Percentiles rank a stretch among this genome's conserved stretches.
Conservation (phyloP, 1,140 invertebrate genomes). For the Riptortus pedestris region DNA sequence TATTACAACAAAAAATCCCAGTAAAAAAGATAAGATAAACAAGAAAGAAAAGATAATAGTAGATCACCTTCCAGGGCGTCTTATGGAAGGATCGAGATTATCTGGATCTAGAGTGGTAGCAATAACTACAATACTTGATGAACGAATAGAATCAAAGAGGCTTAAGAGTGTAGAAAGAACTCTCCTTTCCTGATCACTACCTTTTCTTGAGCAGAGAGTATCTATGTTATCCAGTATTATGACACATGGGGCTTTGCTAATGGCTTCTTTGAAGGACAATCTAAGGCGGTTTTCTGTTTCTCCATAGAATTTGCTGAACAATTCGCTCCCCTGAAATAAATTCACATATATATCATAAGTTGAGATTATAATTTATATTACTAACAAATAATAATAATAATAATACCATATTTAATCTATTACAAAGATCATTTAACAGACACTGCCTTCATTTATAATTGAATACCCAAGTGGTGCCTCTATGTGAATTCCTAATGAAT, state of each 20-base stretch:
- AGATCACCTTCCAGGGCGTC: constrained; percentile 56
- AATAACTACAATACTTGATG: constrained; percentile 51
- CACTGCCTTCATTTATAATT: not conserved
- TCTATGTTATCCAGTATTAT: constrained; percentile 72
- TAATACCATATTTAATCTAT: not conserved
- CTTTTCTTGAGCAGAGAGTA: constrained; percentile 54
- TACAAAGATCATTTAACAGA: not conserved
- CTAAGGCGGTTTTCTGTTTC: constrained; percentile 61
- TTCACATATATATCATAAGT: too few relatives aligned
- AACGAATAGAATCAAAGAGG: constrained; percentile 39
- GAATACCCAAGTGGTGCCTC: too few relatives aligned
- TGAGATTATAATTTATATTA: not conserved
- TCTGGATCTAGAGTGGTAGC: constrained; percentile 63
- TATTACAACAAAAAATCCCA: too few relatives aligned
- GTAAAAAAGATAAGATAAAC: too few relatives aligned
- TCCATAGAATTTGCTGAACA: constrained; percentile 59
- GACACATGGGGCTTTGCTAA: constrained; percentile 51
- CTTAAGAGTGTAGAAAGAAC: constrained; percentile 59
- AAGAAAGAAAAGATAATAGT: too few relatives aligned
- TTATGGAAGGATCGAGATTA: constrained; percentile 54
- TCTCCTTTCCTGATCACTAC: constrained; percentile 61
- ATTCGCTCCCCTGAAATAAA: constrained; percentile 44
- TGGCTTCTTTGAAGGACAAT: constrained; percentile 56
- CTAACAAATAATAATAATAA: not conserved
- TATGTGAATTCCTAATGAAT: too few relatives aligned